A percentile compares a stretch with the other conserved stretches of the same genome.
Evolutionary conservation across 1,140 invertebrate species (phyloP).

Genomic region (Bombus vancouverensis): DNA sequence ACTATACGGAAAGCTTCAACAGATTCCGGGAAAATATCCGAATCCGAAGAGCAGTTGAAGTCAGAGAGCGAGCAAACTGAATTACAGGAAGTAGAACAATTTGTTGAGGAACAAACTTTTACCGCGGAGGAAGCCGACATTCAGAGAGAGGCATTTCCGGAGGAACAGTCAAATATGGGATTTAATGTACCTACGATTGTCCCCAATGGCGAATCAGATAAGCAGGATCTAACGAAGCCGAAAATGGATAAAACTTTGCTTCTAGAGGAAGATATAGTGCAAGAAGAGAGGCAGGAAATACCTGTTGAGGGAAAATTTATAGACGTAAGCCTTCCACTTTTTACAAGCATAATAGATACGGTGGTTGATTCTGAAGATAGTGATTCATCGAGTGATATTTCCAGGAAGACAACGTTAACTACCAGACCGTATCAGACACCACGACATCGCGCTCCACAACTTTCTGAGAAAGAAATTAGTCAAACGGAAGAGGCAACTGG

Average conservation of each 20-base stretch:
- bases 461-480: constrained; percentile 39
- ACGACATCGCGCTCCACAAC: constrained; percentile 62
- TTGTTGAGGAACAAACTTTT: neutral
- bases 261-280: no score
- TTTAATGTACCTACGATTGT: neutral
- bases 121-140: neutral
- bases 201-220: neutral
- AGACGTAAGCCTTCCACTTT: constrained; percentile 66
- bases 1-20: neutral
- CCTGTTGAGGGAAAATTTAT: constrained; percentile 18
- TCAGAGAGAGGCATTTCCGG: neutral
- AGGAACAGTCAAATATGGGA: neutral
- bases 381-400: constrained; percentile 79
- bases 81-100: neutral
- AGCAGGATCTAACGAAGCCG: neutral
- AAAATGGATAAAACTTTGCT: neutral
- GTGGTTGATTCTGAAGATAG: constrained; percentile 70
- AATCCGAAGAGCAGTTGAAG: neutral
- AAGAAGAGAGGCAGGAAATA: neutral
- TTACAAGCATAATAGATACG: constrained; percentile 57
- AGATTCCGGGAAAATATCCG: constrained; percentile 5
- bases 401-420: constrained; percentile 76
- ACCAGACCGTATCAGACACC: constrained; percentile 75
- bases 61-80: neutral
- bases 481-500: constrained; percentile 1